Percentiles rank a stretch among this genome's conserved stretches.
Conservation (phyloP, 2,888 invertebrate species). For the Coenonympha arcania region DNA sequence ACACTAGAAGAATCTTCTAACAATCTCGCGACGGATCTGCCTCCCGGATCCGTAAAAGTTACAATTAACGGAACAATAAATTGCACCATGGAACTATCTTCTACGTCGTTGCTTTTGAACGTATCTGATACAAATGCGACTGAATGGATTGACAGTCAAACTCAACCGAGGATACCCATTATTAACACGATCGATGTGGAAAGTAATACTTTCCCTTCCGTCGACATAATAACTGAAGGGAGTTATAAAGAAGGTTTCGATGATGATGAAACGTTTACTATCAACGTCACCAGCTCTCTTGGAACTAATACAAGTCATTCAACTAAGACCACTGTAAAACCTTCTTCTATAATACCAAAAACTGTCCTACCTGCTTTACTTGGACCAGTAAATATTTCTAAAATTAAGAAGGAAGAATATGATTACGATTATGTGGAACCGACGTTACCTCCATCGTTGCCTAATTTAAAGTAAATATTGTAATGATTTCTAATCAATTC, state of each 20-base stretch:
- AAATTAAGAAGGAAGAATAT: constrained; percentile 75
- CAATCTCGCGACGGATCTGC: constrained; percentile 42
- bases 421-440: constrained; percentile 81
- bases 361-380: constrained; percentile 48
- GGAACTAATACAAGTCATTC: constrained; percentile 56
- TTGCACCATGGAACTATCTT: constrained; percentile 63
- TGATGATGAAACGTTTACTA: constrained; percentile 70
- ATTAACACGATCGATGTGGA: constrained; percentile 42
- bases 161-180: constrained; percentile 46
- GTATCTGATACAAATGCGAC: constrained; percentile 40
- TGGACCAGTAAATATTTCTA: constrained; percentile 65
- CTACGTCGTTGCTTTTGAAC: constrained; percentile 53
- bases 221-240: constrained; percentile 61
- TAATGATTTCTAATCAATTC: not conserved
- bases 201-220: constrained; percentile 50
- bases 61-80: constrained; percentile 65
- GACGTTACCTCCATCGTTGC: constrained; percentile 85
- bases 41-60: constrained; percentile 53
- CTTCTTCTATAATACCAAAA: constrained; percentile 39
- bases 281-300: constrained; percentile 73
- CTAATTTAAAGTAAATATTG: constrained; percentile 81
- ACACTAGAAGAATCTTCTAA: constrained; percentile 31
- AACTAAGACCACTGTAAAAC: constrained; percentile 30
- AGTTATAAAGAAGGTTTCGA: constrained; percentile 49
- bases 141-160: constrained; percentile 40